Percentiles rank a stretch among this genome's conserved stretches.
Conservation (phyloP, 2,888 invertebrate species). For the Nemoura dubitans region DNA sequence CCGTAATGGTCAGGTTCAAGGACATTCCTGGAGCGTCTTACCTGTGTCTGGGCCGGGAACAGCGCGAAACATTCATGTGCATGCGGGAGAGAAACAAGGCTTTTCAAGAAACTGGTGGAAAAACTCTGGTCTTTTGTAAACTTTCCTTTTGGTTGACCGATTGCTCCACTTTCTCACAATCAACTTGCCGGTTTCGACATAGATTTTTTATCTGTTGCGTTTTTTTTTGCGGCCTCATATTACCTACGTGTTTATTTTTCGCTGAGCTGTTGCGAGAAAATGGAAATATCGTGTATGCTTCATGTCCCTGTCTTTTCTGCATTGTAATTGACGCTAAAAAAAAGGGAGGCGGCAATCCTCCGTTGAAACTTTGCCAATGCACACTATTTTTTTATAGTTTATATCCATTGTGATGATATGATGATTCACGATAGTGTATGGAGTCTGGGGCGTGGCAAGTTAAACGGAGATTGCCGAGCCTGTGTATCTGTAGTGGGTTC, state of each 20-base stretch:
- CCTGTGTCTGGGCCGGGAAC: neutral
- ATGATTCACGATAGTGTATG: neutral
- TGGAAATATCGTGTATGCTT: conserved; percentile 32
- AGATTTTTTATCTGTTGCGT: neutral
- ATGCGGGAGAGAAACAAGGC: conserved; percentile 22
- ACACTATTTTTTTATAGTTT: neutral
- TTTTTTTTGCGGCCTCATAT: neutral
- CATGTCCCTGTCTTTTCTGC: conserved; percentile 33
- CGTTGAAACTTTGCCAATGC: neutral
- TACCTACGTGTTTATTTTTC: neutral
- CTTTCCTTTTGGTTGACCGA: conserved; percentile 44
- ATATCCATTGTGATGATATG: neutral
- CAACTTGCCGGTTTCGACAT: neutral
- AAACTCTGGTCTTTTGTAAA: conserved; percentile 50
- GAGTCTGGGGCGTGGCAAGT: neutral
- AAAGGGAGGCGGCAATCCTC: neutral
- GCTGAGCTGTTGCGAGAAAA: conserved; percentile 1
- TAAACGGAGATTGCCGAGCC: neutral
- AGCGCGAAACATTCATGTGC: neutral
- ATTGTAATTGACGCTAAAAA: conserved; percentile 17
- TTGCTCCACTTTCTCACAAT: conserved; percentile 45
- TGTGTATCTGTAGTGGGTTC: neutral
- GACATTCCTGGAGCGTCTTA: neutral
- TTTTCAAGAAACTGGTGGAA: conserved; percentile 48
- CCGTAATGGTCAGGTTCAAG: neutral